These are phyloP conservation scores for Apocheima hispidaria DNA, from an alignment of 2,888 invertebrate genomes.

Conservation along the genomic window DNA sequence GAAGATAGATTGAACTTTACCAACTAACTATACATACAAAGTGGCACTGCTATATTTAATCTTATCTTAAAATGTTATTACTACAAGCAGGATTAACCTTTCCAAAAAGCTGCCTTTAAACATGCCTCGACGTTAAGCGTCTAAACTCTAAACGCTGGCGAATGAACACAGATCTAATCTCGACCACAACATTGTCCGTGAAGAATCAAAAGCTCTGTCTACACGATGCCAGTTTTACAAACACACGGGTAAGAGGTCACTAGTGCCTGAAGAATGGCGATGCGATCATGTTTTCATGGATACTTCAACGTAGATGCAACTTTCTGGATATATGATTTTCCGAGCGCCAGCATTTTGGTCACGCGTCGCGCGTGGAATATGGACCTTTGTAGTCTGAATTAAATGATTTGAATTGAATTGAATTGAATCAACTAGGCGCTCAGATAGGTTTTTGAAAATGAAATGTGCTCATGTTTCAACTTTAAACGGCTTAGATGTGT, in stretches of 20 bases:
- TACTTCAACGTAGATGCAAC: no score
- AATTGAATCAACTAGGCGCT: no score
- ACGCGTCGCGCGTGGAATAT: no score
- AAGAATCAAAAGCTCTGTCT: slow-evolving; percentile 22
- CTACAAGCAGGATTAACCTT: background rate
- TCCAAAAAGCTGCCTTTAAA: slow-evolving; percentile 3
- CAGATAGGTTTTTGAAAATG: no score
- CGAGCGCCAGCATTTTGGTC: no score
- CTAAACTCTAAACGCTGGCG: background rate
- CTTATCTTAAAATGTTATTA: background rate
- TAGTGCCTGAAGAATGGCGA: background rate
- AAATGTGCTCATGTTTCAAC: no score
- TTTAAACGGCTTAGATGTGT: no score
- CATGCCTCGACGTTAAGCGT: background rate
- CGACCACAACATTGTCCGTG: slow-evolving; percentile 6
- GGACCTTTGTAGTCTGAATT: no score
- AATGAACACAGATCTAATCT: slow-evolving; percentile 19
- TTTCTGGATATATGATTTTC: no score
- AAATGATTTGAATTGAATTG: no score
- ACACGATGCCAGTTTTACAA: slow-evolving; percentile 25
- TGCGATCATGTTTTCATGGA: no score
- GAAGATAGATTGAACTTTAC: background rate
- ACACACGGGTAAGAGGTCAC: slow-evolving; percentile 3
- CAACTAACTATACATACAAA: background rate
- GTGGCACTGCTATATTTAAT: background rate